These are phyloP conservation scores for Notechis scutatus DNA, from an alignment of 2,113 vertebrate genomes.

Conservation along the genomic window DNA sequence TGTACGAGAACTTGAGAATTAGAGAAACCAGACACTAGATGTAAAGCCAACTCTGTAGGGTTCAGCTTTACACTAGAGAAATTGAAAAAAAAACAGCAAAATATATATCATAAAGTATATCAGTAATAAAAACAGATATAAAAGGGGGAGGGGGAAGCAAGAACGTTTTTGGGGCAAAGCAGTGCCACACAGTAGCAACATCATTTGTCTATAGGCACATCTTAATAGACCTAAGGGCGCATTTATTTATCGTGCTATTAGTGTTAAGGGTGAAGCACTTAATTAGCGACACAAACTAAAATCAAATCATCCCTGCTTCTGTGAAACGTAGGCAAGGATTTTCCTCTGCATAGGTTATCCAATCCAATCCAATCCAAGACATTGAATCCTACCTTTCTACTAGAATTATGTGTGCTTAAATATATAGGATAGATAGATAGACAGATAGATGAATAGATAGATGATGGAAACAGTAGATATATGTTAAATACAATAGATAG, in stretches of 20 bases:
- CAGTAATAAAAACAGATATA: neutral
- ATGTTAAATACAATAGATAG: too few relatives aligned
- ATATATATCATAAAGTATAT: constrained; percentile 18
- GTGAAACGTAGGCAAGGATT: constrained; percentile 26
- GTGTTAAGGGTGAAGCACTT: constrained; percentile 39
- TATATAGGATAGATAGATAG: neutral
- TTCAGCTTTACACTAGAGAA: neutral
- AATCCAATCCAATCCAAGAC: constrained; percentile 44
- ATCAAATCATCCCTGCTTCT: constrained; percentile 32
- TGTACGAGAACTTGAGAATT: neutral
- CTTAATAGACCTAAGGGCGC: neutral
- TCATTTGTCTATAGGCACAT: neutral
- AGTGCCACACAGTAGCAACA: neutral
- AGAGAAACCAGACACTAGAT: neutral
- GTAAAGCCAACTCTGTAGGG: neutral
- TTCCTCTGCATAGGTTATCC: constrained; percentile 53
- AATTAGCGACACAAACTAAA: constrained; percentile 20
- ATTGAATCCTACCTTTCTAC: constrained; percentile 34
- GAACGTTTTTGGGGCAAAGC: neutral
- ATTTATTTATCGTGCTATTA: neutral
- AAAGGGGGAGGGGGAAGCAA: neutral
- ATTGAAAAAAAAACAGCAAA: neutral
- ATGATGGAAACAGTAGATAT: too few relatives aligned
- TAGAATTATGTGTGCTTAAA: constrained; percentile 35
- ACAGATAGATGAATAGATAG: too few relatives aligned